These are phyloP conservation scores for Subacronicta megacephala DNA, from an alignment of 2,888 invertebrate species.

Conservation along the genomic window DNA sequence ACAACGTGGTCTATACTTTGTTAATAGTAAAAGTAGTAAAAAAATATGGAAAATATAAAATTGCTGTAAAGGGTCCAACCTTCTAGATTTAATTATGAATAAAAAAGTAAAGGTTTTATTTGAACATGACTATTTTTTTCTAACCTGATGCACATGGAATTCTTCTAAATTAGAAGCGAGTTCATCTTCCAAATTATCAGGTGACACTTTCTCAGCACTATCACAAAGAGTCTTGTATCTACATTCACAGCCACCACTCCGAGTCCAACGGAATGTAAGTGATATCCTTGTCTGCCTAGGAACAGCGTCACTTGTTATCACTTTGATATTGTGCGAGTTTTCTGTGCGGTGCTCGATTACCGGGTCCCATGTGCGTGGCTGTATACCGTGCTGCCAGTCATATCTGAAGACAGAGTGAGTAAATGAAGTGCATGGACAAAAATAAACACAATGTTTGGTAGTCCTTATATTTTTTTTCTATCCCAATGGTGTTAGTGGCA, in stretches of 20 bases:
- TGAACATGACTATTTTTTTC: neutral
- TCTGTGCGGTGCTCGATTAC: conserved; percentile 78
- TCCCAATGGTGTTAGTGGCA: too few species aligned
- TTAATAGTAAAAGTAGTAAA: too few species aligned
- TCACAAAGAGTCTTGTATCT: conserved; percentile 92
- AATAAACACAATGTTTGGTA: too few species aligned
- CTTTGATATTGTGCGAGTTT: conserved; percentile 50
- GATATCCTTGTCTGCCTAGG: conserved; percentile 91
- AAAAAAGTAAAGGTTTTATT: too few species aligned
- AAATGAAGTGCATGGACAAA: too few species aligned
- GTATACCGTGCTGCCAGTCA: conserved; percentile 96
- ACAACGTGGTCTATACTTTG: too few species aligned
- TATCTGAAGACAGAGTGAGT: conserved; percentile 83
- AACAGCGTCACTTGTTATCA: conserved; percentile 70
- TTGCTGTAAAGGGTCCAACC: too few species aligned
- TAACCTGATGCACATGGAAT: conserved; percentile 93
- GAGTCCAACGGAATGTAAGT: conserved; percentile 94
- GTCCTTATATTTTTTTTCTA: too few species aligned
- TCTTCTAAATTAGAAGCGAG: conserved; percentile 92
- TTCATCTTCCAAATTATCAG: conserved; percentile 75
- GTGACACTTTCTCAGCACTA: conserved; percentile 66
- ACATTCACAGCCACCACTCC: conserved; percentile 90
- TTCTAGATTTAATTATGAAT: too few species aligned
- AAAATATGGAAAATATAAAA: too few species aligned
- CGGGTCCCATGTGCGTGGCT: conserved; percentile 94